Evolutionary conservation across 1,140 invertebrate species (phyloP).

Genomic region (Dreissena polymorpha): DNA sequence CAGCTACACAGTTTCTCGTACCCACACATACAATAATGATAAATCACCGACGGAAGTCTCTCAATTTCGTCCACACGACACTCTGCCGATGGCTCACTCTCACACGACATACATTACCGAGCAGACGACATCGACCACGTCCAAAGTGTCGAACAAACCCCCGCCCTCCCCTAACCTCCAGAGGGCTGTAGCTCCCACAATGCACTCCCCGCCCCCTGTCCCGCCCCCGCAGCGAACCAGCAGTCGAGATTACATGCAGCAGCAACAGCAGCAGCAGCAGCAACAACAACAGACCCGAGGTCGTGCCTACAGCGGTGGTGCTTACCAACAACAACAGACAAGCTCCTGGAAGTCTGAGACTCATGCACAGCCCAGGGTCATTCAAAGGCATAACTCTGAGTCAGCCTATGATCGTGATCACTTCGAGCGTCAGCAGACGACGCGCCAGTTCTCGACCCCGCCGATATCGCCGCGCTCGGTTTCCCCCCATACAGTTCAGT

Average conservation of each 20-base stretch:
- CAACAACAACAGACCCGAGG: conserved; percentile 56
- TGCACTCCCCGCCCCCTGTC: conserved; percentile 80
- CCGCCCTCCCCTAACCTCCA: conserved; percentile 69
- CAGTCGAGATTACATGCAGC: conserved; percentile 74
- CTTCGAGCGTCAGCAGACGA: conserved; percentile 51
- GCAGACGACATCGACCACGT: conserved; percentile 44
- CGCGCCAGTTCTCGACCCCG: conserved; percentile 52
- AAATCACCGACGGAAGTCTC: conserved; percentile 48
- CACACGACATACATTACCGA: conserved; percentile 53
- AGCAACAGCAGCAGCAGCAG: conserved; percentile 61
- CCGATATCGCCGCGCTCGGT: conserved; percentile 61
- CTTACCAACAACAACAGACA: conserved; percentile 33
- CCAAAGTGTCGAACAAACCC: conserved; percentile 70
- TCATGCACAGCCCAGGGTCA: conserved; percentile 53
- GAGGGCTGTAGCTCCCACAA: conserved; percentile 79
- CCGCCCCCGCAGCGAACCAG: conserved; percentile 79
- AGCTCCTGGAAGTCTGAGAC: conserved; percentile 43
- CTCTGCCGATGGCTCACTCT: conserved; percentile 42
- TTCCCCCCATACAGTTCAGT: conserved; percentile 42
- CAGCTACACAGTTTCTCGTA: conserved; percentile 62
- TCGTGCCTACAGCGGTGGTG: conserved; percentile 46
- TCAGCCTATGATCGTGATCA: conserved; percentile 79
- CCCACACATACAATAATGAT: conserved; percentile 63
- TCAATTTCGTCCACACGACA: conserved; percentile 44
- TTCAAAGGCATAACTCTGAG: conserved; percentile 79